Percentiles rank a stretch among this genome's conserved stretches.
These are phyloP conservation scores for Potamilus streckersoni DNA, from an alignment of 1,140 invertebrate genomes.

Conservation along the genomic window DNA sequence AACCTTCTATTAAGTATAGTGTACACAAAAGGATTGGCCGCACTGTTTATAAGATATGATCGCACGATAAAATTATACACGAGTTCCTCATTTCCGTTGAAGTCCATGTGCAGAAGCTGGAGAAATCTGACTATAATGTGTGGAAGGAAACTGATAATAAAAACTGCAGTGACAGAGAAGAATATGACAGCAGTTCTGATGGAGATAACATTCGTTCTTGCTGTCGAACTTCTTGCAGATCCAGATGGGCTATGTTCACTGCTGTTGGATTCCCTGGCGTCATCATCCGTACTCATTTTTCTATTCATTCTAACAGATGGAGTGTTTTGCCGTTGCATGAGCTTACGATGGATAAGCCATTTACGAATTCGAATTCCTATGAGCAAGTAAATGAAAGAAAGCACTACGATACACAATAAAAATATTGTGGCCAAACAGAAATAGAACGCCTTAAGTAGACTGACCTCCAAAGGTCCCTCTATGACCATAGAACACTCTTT, in stretches of 20 bases:
- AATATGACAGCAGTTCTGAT: conserved; percentile 52
- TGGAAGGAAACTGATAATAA: conserved; percentile 59
- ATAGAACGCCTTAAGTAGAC: conserved; percentile 21
- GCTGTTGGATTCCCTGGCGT: conserved; percentile 4
- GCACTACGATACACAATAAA: conserved; percentile 26
- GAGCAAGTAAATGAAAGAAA: conserved; percentile 14
- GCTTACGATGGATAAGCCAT: conserved; percentile 4
- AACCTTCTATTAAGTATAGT: conserved; percentile 57
- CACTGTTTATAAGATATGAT: conserved; percentile 56
- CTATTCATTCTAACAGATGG: not conserved
- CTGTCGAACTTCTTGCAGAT: too few species aligned
- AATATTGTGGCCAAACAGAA: conserved; percentile 16
- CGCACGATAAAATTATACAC: conserved; percentile 57
- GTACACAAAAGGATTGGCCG: conserved; percentile 58
- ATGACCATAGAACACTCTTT: conserved; percentile 27
- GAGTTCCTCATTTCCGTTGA: conserved; percentile 22
- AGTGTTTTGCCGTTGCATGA: conserved; percentile 10
- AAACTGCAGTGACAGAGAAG: conserved; percentile 53
- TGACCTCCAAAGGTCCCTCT: conserved; percentile 4
- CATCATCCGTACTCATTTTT: conserved; percentile 30
- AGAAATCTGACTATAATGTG: conserved; percentile 46
- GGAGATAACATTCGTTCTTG: conserved; percentile 21
- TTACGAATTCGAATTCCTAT: conserved; percentile 16
- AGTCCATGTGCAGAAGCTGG: conserved; percentile 38
- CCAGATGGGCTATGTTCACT: conserved; percentile 24